These are phyloP conservation scores for Cyclopterus lumpus DNA, from an alignment of 2,797 vertebrate species.

Conservation along the genomic window DNA sequence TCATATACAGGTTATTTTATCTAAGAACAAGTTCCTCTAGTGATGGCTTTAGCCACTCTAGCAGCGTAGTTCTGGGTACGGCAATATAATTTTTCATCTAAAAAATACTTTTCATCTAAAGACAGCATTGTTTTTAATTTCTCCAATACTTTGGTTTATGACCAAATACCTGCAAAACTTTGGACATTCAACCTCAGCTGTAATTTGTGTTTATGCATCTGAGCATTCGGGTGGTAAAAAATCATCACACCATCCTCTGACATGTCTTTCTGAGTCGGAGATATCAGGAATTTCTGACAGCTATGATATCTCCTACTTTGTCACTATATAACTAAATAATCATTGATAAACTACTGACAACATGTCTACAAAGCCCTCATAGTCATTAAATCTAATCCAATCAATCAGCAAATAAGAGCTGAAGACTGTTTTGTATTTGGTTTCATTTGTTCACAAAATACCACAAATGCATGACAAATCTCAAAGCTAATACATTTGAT, in stretches of 20 bases:
- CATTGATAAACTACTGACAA: background rate
- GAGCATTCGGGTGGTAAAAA: background rate
- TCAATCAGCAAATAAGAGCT: background rate
- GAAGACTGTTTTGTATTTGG: background rate
- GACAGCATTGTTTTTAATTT: too few relatives aligned
- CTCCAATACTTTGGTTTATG: background rate
- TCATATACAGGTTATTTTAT: slow-evolving; percentile 5
- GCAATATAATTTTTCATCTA: too few relatives aligned
- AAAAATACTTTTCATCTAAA: too few relatives aligned
- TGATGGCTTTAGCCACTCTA: background rate
- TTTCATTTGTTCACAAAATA: background rate
- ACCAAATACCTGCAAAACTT: background rate
- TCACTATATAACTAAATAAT: background rate
- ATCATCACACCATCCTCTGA: background rate
- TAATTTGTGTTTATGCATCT: background rate
- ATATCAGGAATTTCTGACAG: background rate
- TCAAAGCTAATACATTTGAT: background rate
- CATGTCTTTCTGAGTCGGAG: background rate
- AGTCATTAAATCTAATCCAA: background rate
- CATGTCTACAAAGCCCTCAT: background rate
- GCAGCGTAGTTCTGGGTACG: background rate
- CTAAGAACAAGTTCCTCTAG: background rate
- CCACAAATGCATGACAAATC: background rate
- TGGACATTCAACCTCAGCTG: background rate
- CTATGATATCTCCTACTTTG: background rate